These are phyloP conservation scores for Saccostrea cuccullata DNA, from an alignment of 1,140 invertebrate species.

Conservation along the genomic window DNA sequence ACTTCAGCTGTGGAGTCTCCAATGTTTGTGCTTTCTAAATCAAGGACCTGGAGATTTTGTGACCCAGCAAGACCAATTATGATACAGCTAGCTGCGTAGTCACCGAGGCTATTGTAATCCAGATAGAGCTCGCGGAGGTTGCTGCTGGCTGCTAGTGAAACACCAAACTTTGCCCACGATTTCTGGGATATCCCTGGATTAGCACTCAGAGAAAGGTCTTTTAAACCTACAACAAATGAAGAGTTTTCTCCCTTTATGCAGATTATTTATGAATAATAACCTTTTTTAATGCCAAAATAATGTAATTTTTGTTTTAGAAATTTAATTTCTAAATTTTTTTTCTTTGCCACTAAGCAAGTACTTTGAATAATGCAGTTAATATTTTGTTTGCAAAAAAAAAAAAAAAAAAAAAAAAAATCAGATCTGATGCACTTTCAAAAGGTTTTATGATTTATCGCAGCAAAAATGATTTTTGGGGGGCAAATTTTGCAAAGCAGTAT, in stretches of 20 bases:
- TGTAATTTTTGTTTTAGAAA: not conserved
- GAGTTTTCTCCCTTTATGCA: not conserved
- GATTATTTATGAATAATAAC: not conserved
- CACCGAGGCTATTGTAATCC: slow-evolving; percentile 73
- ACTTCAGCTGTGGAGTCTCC: slow-evolving; percentile 70
- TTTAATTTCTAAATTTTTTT: not conserved
- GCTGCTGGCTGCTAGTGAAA: slow-evolving; percentile 68
- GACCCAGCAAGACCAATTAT: slow-evolving; percentile 62
- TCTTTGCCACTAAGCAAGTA: too few species aligned
- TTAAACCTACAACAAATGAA: slow-evolving; percentile 61
- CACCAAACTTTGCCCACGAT: slow-evolving; percentile 69
- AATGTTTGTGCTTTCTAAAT: slow-evolving; percentile 68
- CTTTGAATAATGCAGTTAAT: too few species aligned
- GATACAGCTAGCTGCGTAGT: slow-evolving; percentile 68
- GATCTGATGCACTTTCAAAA: too few species aligned
- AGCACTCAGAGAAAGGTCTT: slow-evolving; percentile 70
- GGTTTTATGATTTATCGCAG: too few species aligned
- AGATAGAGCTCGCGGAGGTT: slow-evolving; percentile 63
- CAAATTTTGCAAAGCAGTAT: too few species aligned
- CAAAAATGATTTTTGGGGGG: too few species aligned
- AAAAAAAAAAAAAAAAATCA: too few species aligned
- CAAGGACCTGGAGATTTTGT: slow-evolving; percentile 64
- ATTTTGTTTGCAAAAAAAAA: too few species aligned
- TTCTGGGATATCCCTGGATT: slow-evolving; percentile 66
- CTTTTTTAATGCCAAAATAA: too few species aligned